Percentiles rank a stretch among this genome's conserved stretches.
These are phyloP conservation scores for Bostrychus sinensis DNA, from an alignment of 2,113 vertebrate genomes.

Conservation along the genomic window DNA sequence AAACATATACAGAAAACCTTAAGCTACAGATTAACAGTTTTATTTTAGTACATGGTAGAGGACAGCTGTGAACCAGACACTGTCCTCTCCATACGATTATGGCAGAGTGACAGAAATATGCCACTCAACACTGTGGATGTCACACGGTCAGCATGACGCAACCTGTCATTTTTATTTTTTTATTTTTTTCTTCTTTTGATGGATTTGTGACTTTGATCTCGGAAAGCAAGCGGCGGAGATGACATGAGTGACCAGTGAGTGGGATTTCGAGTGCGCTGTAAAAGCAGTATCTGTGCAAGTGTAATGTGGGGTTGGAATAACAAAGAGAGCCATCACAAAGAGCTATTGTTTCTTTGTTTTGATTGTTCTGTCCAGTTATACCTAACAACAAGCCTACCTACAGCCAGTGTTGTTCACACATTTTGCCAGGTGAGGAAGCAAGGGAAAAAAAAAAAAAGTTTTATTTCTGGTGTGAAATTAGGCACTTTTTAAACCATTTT, in stretches of 20 bases:
- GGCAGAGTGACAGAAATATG: conserved; percentile 15
- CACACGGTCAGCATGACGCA: conserved; percentile 29
- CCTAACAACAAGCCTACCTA: conserved; percentile 9
- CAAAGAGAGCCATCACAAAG: conserved; percentile 13
- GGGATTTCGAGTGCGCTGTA: conserved; percentile 19
- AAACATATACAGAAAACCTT: no score
- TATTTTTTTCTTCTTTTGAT: conserved; percentile 16
- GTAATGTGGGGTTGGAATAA: conserved; percentile 7
- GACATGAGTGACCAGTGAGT: conserved; percentile 23
- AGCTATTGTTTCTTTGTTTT: conserved; percentile 26
- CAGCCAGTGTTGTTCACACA: conserved; percentile 9
- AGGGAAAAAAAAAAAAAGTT: background rate
- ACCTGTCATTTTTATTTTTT: conserved; percentile 1
- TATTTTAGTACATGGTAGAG: no score
- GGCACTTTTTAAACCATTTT: background rate
- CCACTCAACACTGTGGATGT: conserved; percentile 7
- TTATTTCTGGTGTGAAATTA: background rate
- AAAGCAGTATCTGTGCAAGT: conserved; percentile 10
- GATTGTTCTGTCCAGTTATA: conserved; percentile 13
- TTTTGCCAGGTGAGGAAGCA: conserved; percentile 35
- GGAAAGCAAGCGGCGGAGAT: conserved; percentile 17
- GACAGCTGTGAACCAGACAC: background rate
- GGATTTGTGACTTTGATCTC: conserved; percentile 31
- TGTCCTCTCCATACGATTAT: conserved; percentile 16
- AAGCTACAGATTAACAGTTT: no score